Conservation (phyloP, 1,140 invertebrate genomes). For the Formica selysi region DNA sequence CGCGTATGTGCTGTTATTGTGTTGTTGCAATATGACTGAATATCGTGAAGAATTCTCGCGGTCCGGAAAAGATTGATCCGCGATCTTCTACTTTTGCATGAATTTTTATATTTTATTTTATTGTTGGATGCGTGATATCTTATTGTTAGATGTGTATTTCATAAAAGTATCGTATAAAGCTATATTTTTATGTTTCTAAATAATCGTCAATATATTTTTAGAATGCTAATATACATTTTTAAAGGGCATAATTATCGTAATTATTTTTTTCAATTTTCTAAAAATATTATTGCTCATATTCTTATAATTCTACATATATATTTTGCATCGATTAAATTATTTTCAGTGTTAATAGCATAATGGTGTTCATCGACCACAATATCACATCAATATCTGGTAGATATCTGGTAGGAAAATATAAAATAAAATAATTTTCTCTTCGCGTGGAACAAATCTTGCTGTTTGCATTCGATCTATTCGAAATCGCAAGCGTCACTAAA, state of each 20-base stretch:
- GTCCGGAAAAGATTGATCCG: slow-evolving; percentile 1
- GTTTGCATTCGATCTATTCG: slow-evolving; percentile 27
- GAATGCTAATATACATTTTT: background rate
- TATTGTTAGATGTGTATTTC: background rate
- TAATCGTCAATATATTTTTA: background rate
- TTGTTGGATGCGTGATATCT: background rate
- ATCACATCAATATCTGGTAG: background rate
- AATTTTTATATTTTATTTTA: slow-evolving; percentile 22
- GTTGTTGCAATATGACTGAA: background rate
- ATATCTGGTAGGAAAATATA: background rate
- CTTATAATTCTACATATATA: background rate
- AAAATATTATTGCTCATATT: background rate
- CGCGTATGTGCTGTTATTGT: background rate
- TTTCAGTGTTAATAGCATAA: too few relatives aligned
- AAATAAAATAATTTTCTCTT: background rate
- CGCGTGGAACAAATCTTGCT: background rate
- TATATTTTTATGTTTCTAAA: background rate
- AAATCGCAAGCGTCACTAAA: slow-evolving; percentile 44
- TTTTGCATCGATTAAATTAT: background rate
- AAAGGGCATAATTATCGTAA: background rate
- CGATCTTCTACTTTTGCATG: slow-evolving; percentile 1
- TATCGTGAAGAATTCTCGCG: slow-evolving; percentile 25
- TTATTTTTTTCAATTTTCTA: background rate
- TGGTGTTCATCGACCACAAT: too few relatives aligned
- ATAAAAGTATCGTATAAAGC: background rate